A percentile compares a stretch with the other conserved stretches of the same genome.
These are phyloP conservation scores for Athene cunicularia DNA, from an alignment of 2,113 vertebrate species.

Conservation along the genomic window DNA sequence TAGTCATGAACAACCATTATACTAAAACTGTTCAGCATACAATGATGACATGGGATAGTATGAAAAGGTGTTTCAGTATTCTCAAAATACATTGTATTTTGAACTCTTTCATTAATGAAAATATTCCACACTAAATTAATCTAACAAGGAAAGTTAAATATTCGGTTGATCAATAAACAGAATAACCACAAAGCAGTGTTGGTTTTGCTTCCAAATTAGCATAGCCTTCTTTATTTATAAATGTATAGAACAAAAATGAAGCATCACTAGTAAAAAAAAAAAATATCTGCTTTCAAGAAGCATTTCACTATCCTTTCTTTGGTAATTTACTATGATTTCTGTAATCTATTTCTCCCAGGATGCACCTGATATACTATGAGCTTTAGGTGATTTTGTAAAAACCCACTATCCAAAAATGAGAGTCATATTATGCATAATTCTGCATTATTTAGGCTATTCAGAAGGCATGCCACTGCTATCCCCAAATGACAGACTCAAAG, in stretches of 20 bases:
- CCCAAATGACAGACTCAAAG: conserved; percentile 2
- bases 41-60: neutral
- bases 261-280: neutral
- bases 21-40: neutral
- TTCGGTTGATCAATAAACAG: neutral
- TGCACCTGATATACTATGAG: neutral
- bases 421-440: neutral
- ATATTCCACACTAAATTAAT: neutral
- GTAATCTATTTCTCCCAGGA: neutral
- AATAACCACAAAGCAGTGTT: neutral
- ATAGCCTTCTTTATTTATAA: neutral
- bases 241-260: neutral
- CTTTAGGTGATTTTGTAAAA: conserved; percentile 5
- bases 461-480: neutral
- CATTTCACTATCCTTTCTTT: neutral
- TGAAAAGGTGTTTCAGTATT: neutral
- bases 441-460: conserved; percentile 8
- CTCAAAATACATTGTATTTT: neutral
- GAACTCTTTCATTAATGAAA: neutral
- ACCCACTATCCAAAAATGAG: neutral
- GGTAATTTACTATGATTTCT: neutral
- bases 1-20: neutral
- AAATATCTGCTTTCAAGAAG: neutral
- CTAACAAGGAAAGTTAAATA: neutral
- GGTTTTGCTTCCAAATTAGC: neutral